These are phyloP conservation scores for Littorina saxatilis DNA, from an alignment of 1,140 invertebrate genomes.

Conservation along the genomic window DNA sequence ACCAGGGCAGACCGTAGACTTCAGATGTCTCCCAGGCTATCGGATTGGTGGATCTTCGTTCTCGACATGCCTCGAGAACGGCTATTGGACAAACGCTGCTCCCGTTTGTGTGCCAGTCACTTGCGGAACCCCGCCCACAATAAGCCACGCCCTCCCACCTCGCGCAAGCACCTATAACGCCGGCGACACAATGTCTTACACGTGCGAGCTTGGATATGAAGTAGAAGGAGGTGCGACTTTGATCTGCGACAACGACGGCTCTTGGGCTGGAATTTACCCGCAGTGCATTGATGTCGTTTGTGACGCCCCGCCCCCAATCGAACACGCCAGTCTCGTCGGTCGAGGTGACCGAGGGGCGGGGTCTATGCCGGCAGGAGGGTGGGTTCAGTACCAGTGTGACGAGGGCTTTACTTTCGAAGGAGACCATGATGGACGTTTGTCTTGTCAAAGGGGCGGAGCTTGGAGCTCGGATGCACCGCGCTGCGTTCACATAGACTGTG, in stretches of 20 bases:
- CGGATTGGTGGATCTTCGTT: background rate
- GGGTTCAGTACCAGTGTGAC: slow-evolving; percentile 38
- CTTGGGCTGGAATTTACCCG: slow-evolving; percentile 53
- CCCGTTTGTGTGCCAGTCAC: slow-evolving; percentile 24
- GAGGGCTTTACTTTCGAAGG: slow-evolving; percentile 39
- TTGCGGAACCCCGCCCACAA: slow-evolving; percentile 31
- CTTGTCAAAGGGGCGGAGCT: slow-evolving; percentile 33
- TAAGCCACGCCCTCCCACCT: background rate
- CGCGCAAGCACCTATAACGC: background rate
- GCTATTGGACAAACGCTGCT: slow-evolving; percentile 24
- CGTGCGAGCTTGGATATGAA: slow-evolving; percentile 74
- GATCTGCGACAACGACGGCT: slow-evolving; percentile 65
- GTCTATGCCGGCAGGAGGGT: slow-evolving; percentile 1
- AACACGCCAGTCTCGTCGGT: slow-evolving; percentile 35
- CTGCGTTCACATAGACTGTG: slow-evolving; percentile 33
- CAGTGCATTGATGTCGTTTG: slow-evolving; percentile 20
- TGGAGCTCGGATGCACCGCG: slow-evolving; percentile 13
- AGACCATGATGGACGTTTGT: background rate
- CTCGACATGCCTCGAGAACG: slow-evolving; percentile 24
- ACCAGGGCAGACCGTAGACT: slow-evolving; percentile 43
- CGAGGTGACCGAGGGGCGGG: background rate
- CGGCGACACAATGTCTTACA: slow-evolving; percentile 73
- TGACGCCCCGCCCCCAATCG: slow-evolving; percentile 3
- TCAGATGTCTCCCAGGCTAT: slow-evolving; percentile 50
- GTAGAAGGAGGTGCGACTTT: slow-evolving; percentile 65